These are phyloP conservation scores for Willisornis vidua DNA, from an alignment of 2,113 vertebrate species.

Conservation along the genomic window DNA sequence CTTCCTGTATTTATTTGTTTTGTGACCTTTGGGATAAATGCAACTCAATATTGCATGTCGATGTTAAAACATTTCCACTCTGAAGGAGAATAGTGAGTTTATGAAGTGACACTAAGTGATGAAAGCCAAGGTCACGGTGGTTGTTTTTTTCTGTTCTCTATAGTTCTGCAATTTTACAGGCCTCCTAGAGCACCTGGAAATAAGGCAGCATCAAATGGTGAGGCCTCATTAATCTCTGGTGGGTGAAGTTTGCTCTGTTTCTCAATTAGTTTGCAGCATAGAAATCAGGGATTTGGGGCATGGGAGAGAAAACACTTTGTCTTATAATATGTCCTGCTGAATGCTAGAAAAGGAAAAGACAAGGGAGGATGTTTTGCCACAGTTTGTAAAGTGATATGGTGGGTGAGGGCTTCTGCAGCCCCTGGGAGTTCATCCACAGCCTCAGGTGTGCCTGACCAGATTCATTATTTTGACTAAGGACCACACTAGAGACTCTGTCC, in stretches of 20 bases:
- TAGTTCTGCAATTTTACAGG: background rate
- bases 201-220: background rate
- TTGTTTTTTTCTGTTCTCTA: background rate
- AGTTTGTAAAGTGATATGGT: background rate
- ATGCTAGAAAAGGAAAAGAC: background rate
- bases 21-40: background rate
- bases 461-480: background rate
- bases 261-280: background rate
- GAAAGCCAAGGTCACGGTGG: background rate
- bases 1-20: background rate
- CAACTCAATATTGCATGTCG: background rate
- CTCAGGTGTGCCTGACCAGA: background rate
- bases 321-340: background rate
- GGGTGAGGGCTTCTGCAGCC: background rate
- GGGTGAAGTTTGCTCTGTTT: background rate
- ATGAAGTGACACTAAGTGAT: background rate
- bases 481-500: background rate
- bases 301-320: background rate
- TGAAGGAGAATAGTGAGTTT: background rate
- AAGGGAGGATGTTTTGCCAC: background rate
- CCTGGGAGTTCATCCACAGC: background rate
- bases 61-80: background rate
- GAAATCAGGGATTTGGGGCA: background rate
- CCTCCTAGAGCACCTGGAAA: background rate
- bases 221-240: background rate